A percentile compares a stretch with the other conserved stretches of the same genome.
Evolutionary conservation across 2,113 vertebrate genomes (phyloP).

Genomic region (Tyrannus savana): DNA sequence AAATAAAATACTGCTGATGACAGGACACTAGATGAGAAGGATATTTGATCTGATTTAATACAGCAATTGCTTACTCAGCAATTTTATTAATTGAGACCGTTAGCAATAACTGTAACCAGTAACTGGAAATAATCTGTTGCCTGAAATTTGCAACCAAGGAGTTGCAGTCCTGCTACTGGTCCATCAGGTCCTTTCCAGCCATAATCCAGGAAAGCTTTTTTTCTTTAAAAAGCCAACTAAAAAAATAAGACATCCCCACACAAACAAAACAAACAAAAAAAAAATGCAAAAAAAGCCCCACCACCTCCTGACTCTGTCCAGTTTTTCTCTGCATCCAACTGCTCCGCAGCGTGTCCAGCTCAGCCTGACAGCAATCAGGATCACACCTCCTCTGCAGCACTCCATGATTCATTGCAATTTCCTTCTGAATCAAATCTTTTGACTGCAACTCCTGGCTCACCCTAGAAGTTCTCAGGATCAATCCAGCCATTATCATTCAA

Average conservation of each 20-base stretch:
- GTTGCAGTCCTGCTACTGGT: background rate
- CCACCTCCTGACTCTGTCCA: background rate
- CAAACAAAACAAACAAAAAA: background rate
- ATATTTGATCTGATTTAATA: conserved; percentile 16
- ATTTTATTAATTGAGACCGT: conserved; percentile 1
- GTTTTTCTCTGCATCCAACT: background rate
- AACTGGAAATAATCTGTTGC: background rate
- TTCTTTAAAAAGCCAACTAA: background rate
- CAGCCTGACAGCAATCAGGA: background rate
- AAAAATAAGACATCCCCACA: background rate
- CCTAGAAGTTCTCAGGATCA: background rate
- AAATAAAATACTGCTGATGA: background rate
- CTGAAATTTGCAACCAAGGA: background rate
- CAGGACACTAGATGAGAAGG: conserved; percentile 12
- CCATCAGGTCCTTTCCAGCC: background rate
- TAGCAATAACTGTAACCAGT: background rate
- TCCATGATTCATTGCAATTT: background rate
- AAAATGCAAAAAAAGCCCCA: background rate
- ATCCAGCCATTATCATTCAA: background rate
- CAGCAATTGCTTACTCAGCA: background rate
- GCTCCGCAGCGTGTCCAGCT: background rate
- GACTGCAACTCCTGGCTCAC: background rate
- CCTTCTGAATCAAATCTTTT: background rate
- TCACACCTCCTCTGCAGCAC: background rate
- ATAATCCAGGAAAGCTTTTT: background rate